These are phyloP conservation scores for Gallinago jamesoni DNA, from an alignment of 2,113 vertebrate genomes.

Conservation along the genomic window DNA sequence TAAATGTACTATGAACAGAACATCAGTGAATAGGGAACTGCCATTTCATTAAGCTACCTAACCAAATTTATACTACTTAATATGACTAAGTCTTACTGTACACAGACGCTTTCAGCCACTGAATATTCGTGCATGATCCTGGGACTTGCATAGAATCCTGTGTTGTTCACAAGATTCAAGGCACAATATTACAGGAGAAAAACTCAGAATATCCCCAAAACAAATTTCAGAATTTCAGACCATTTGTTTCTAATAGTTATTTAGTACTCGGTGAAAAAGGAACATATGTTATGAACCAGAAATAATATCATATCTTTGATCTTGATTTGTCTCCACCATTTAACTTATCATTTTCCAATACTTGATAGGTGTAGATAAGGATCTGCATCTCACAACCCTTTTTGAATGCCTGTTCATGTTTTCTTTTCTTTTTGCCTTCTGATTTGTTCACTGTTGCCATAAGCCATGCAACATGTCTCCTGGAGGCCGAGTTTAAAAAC, in stretches of 20 bases:
- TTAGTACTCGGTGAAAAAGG: background rate
- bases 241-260: background rate
- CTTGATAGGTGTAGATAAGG: fast-evolving
- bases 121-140: background rate
- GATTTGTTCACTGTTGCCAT: background rate
- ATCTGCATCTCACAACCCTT: background rate
- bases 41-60: background rate
- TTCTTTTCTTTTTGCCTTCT: background rate
- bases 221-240: background rate
- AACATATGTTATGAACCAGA: background rate
- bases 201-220: background rate
- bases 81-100: background rate
- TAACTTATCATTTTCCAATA: background rate
- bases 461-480: background rate
- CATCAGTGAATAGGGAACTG: background rate
- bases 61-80: background rate
- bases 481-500: background rate
- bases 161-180: background rate
- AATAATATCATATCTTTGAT: background rate
- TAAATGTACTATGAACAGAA: background rate
- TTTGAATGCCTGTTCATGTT: background rate
- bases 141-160: background rate
- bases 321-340: background rate
- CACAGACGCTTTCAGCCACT: background rate
- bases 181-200: background rate